These are phyloP conservation scores for Drosophila jambulina DNA, from an alignment of 1,140 invertebrate genomes.

Conservation along the genomic window DNA sequence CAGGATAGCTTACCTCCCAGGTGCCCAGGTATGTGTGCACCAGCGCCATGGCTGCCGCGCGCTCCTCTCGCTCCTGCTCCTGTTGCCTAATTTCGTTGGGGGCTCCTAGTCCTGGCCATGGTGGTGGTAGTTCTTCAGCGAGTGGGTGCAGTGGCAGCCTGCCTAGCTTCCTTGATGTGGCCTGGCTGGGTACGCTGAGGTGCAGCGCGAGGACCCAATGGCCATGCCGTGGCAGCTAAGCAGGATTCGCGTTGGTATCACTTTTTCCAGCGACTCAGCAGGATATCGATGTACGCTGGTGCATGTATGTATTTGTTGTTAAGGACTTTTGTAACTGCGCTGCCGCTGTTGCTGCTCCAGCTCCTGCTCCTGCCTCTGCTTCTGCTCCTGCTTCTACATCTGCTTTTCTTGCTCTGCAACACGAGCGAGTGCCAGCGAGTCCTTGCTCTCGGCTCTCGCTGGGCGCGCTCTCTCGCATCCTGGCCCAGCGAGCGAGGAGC, in stretches of 20 bases:
- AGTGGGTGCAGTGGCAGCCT: slow-evolving; percentile 1
- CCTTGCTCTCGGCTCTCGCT: background rate
- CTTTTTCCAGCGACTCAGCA: slow-evolving; percentile 19
- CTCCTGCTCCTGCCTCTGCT: slow-evolving; percentile 5
- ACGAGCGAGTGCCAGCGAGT: slow-evolving; percentile 9
- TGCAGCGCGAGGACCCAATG: background rate
- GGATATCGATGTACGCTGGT: slow-evolving; percentile 21
- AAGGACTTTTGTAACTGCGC: slow-evolving; percentile 44
- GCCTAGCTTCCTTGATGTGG: background rate
- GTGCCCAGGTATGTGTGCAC: slow-evolving; percentile 81
- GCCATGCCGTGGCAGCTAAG: slow-evolving; percentile 4
- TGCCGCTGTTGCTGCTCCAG: slow-evolving; percentile 49
- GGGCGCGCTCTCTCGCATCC: slow-evolving; percentile 8
- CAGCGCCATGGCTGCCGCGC: slow-evolving; percentile 44
- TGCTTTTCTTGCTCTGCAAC: slow-evolving; percentile 9
- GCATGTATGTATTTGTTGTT: slow-evolving; percentile 50
- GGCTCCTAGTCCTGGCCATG: slow-evolving; percentile 15
- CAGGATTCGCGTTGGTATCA: background rate
- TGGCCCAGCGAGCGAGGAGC: background rate
- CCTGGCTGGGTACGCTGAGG: slow-evolving; percentile 6
- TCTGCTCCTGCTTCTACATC: background rate
- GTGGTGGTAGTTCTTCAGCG: background rate
- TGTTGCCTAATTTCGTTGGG: slow-evolving; percentile 41
- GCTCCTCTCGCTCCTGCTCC: background rate
- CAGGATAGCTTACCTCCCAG: slow-evolving; percentile 72